These are phyloP conservation scores for Phlogophora meticulosa DNA, from an alignment of 2,888 invertebrate species.

Conservation along the genomic window DNA sequence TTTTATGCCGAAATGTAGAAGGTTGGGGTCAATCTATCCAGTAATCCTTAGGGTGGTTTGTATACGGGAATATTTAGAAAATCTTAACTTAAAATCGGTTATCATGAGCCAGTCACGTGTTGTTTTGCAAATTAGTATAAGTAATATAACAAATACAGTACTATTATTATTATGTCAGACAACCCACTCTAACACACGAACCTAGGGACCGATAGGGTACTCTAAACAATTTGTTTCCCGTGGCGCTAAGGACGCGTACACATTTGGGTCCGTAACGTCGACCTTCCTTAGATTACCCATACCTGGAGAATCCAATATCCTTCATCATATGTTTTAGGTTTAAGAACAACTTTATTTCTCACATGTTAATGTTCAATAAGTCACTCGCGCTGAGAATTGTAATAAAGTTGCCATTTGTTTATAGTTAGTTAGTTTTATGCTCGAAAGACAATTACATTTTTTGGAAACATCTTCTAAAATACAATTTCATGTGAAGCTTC, in stretches of 20 bases:
- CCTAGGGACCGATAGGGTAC: slow-evolving; percentile 68
- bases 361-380: no score
- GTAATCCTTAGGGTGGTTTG: slow-evolving; percentile 11
- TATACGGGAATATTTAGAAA: slow-evolving; percentile 8
- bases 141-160: background rate
- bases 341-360: no score
- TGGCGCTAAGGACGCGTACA: slow-evolving; percentile 77
- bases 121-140: background rate
- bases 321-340: no score
- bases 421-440: no score
- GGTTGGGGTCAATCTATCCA: slow-evolving; percentile 56
- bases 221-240: slow-evolving; percentile 85
- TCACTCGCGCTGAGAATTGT: no score
- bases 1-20: slow-evolving; percentile 55
- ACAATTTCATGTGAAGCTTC: no score
- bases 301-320: no score
- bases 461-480: no score
- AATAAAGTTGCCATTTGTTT: no score
- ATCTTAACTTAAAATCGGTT: slow-evolving; percentile 1
- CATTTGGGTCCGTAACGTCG: slow-evolving; percentile 35
- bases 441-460: no score
- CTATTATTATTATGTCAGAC: background rate
- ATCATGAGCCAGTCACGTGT: background rate
- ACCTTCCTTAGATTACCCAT: no score
- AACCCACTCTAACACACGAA: slow-evolving; percentile 26